These are phyloP conservation scores for Drosophila bipectinata DNA, from an alignment of 1,140 invertebrate genomes.

Conservation along the genomic window DNA sequence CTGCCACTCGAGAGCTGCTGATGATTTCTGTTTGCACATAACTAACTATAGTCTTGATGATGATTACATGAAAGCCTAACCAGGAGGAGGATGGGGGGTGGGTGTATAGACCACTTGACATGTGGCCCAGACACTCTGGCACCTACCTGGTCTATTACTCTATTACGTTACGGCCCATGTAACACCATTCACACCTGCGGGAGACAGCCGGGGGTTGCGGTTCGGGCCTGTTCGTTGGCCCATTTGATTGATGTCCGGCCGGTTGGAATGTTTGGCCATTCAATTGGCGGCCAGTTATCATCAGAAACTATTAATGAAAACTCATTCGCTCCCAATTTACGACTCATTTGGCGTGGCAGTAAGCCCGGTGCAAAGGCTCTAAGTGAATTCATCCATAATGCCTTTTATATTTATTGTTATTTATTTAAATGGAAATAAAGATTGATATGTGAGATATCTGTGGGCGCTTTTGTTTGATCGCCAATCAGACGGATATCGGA, in stretches of 20 bases:
- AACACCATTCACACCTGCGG: slow-evolving; percentile 38
- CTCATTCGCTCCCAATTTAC: slow-evolving; percentile 65
- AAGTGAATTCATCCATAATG: slow-evolving; percentile 75
- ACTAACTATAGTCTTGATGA: slow-evolving; percentile 29
- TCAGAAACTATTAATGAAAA: slow-evolving; percentile 75
- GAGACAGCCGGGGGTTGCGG: no score
- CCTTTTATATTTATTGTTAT: slow-evolving; percentile 15
- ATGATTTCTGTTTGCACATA: no score
- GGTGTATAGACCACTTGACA: slow-evolving; percentile 10
- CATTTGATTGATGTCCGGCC: slow-evolving; percentile 53
- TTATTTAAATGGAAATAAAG: slow-evolving; percentile 13
- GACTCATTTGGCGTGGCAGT: slow-evolving; percentile 67
- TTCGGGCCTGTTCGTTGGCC: not conserved
- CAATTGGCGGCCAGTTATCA: slow-evolving; percentile 75
- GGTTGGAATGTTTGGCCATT: slow-evolving; percentile 52
- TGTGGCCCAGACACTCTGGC: slow-evolving; percentile 41
- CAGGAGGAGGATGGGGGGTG: not conserved
- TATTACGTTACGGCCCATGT: slow-evolving; percentile 45
- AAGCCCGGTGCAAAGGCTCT: slow-evolving; percentile 46
- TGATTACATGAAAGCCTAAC: slow-evolving; percentile 13
- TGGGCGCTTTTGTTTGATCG: slow-evolving; percentile 54
- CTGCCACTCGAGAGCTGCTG: slow-evolving; percentile 4
- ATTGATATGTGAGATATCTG: slow-evolving; percentile 64
- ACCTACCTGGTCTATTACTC: slow-evolving; percentile 41
- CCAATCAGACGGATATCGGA: slow-evolving; percentile 57